phyloP scores from a whole-genome alignment of 2,113 vertebrate genomes.

The Heptranchias perlo region DNA sequence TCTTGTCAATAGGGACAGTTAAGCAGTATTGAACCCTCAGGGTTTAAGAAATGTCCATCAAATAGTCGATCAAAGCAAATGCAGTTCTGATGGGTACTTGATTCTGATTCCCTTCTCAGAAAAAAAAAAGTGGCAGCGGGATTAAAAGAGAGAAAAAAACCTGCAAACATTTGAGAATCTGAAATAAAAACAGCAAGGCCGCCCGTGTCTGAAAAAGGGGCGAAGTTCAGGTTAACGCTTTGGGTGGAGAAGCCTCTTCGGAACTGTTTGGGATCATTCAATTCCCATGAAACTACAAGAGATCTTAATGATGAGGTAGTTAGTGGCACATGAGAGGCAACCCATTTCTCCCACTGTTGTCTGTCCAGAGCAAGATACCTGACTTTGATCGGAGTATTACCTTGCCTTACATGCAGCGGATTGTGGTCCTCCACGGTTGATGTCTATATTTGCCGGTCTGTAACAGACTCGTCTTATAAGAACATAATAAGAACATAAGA shows the following conservation, averaged over 20 bases:
- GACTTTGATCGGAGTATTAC: background rate
- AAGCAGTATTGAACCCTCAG: slow-evolving; percentile 17
- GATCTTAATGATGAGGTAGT: background rate
- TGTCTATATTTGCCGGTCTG: background rate
- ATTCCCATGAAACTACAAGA: background rate
- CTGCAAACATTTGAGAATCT: background rate
- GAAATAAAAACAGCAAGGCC: background rate
- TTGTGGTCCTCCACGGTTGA: background rate
- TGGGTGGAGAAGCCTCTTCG: background rate
- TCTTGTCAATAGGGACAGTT: slow-evolving; percentile 20
- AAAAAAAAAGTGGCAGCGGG: background rate
- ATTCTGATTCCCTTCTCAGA: slow-evolving; percentile 14
- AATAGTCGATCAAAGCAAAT: slow-evolving; percentile 11
- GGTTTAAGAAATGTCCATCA: background rate
- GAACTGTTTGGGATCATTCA: no score
- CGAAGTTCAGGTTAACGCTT: no score
- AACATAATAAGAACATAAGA: no score
- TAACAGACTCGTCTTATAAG: background rate
- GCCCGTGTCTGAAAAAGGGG: background rate
- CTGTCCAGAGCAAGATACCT: background rate
- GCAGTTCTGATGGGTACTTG: slow-evolving; percentile 1
- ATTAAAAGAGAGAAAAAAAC: background rate
- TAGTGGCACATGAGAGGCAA: background rate
- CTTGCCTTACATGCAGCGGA: background rate
- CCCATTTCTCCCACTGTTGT: background rate